Evolutionary conservation across 1,140 invertebrate species (phyloP).

Genomic region (Drosophila mojavensis): DNA sequence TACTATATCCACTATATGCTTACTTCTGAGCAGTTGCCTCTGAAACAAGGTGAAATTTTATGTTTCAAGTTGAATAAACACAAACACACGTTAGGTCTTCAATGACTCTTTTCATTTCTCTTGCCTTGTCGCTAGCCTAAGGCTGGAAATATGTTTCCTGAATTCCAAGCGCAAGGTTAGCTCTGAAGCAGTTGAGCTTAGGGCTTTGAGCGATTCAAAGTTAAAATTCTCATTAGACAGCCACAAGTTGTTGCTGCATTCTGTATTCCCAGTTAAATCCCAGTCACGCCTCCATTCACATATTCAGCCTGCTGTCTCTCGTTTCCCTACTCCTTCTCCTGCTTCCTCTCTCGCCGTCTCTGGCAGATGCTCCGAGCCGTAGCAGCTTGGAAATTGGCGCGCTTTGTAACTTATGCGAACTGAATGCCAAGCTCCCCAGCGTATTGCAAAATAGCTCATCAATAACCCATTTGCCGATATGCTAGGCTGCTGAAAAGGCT

Average conservation of each 20-base stretch:
- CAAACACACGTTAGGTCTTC: too few relatives aligned
- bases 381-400: constrained; percentile 50
- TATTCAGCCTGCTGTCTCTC: constrained; percentile 31
- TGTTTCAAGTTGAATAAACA: too few relatives aligned
- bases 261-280: constrained; percentile 22
- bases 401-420: constrained; percentile 62
- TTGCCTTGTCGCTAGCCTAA: too few relatives aligned
- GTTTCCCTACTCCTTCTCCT: not conserved
- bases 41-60: too few relatives aligned
- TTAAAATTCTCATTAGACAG: constrained; percentile 38
- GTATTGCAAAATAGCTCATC: constrained; percentile 74
- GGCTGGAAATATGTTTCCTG: not conserved
- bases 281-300: constrained; percentile 66
- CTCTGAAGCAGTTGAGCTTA: not conserved
- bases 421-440: constrained; percentile 47
- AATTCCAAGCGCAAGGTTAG: constrained; percentile 7
- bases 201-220: constrained; percentile 12
- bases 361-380: not conserved
- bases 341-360: not conserved
- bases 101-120: too few relatives aligned
- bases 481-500: constrained; percentile 41
- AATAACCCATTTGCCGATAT: constrained; percentile 78
- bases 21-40: too few relatives aligned
- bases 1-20: too few relatives aligned
- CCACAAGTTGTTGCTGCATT: constrained; percentile 37